Base-by-base conservation (phyloP, 2,888 invertebrate genomes). In the Periphyllus acericola region DNA sequence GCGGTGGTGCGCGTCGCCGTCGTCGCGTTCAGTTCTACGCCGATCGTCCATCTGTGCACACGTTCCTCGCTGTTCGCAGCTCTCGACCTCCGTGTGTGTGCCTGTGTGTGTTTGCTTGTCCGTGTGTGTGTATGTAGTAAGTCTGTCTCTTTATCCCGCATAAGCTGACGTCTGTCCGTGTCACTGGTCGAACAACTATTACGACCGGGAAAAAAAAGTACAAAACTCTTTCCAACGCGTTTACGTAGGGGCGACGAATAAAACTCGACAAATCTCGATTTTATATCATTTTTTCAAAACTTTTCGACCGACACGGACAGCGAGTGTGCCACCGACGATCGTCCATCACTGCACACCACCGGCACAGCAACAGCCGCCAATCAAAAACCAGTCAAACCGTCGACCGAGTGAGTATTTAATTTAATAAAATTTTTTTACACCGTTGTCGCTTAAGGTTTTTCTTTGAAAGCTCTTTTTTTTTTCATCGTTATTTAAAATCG, bases 1-100 rank as follows among this genome's bases (percentile, higher is more conserved):
- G 9, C 55, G 17, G 78, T 55, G 76, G 76, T 76, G 76, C 46
- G 0, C 78, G 34, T 25, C 34, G 55, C 55, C 32, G 52, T 74
- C 36, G 36, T 36, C 36, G 74, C 25, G 40, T n/a, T 82, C 71
- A 82, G 82, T 82, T 82, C 29, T 32, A 82, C 82, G 71, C 82
- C 82, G 32, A 71, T 46, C 82, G 52, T 32, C 21, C 25, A 25
- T 3, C 32, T 25, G 82, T 3, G 71, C 17, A 71, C 82, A 32
- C 46, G 25, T 6, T 2, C 17, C 17, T 14, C 29, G 82, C 71
- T 32, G 82, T 6, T 1, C 25, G 68, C 82, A 52, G 71, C 46
- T 32, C 82, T 71, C 46, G 25, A 40, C 40, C 60, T 25, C 60
- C 25, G 60, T 60, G 60, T 60, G 60, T 60, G 60, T 25, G 60